Base-by-base conservation (phyloP, 2,888 invertebrate genomes). In the Hipparchia sbordonii region DNA sequence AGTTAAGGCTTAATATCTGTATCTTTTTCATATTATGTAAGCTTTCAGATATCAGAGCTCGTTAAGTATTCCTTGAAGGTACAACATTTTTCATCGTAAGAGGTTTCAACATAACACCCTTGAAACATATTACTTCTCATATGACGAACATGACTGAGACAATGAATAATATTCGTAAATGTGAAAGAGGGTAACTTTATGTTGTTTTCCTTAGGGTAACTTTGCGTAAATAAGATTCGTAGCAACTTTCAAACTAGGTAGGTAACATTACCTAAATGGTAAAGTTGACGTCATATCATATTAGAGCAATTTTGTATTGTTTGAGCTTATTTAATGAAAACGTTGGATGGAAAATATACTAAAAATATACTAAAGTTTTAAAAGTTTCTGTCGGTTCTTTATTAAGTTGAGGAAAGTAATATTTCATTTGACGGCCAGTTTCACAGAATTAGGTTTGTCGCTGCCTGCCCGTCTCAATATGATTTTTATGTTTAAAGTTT, bases 141-240 rank as follows among this genome's bases (percentile, higher is more conserved):
- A 69, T 69, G 65, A 69, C 65, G 71, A 69, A 61, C 66, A 69
- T 57, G 70, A 72, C 63, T 62, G 67, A 62, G 70, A 67, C 70
- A 68, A 74, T 76, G 68, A 72, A 74, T 69, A 74, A 74, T 71
- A 71, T 76, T 72, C 68, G 70, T 48, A 69, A 72, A 71, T 68
- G 67, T 63, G 52, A 63, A 61, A 68, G 62, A 75, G 71, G 65
- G 69, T 72, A 63, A 74, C 57, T 74, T 72, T 70, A 71, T 70
- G 72, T 72, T 70, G 61, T 72, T 76, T 72, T 76, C 70, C 68
- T 76, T 57, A 13, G 72, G 65, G 72, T 66, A 70, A 68, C 70
- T 70, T 73, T 61, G 48, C 59, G 52, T 76, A 68, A 76, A 74
- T 72, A 74, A 67, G 61, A 70, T 70, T 51, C 70, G 69, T 54